Evolutionary conservation across 2,113 vertebrate genomes (phyloP), one percentile per base, ranked within the genome.

Genomic region (Accipiter virgatus): DNA sequence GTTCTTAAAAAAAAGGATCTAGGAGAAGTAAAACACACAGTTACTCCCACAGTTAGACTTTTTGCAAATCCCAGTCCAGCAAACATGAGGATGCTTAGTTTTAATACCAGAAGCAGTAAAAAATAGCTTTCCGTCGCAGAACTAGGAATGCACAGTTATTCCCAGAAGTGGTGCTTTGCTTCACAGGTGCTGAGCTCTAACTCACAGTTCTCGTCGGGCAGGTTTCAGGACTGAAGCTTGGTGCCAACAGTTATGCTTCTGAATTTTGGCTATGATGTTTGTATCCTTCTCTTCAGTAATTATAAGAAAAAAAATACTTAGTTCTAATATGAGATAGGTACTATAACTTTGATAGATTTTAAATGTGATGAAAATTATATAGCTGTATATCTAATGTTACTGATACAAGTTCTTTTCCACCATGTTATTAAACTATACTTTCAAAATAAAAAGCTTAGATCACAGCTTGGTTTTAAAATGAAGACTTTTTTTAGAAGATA

Each of bases 141-240:
- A 83, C 34, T 73, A 7, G 48, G 62, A 77, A 34, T 1, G 3
- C 61, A 53, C 5, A 19, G 47, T 50, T 67, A 38, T n/a, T 86
- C 61, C 61, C 47, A 34, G 36, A 53, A 82, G 8, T n/a, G 17
- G 6, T 31, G 27, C 62, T 81, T 56, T 83, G n/a, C 12, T 83
- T 21, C 27, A 3, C 1, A 16, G 31, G 36, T 3, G 1, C 73
- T 2, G 12, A 42, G 43, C 53, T 80, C 13, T 34, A 15, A 26
- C 42, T 63, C 62, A 2, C 0, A 0, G 15, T 47, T 77, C 86
- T 86, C 0, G 17, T 34, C 5, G 6, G 32, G 52, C 5, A 0
- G 23, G 68, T 91, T 85, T 74, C 6, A 16, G 27, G 61, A 15
- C 56, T 55, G 47, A 58, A 74, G 21, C 13, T 88, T 94, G 73